phyloP scores from a whole-genome alignment of 2,797 vertebrate species.

The Galagoides demidoff region DNA sequence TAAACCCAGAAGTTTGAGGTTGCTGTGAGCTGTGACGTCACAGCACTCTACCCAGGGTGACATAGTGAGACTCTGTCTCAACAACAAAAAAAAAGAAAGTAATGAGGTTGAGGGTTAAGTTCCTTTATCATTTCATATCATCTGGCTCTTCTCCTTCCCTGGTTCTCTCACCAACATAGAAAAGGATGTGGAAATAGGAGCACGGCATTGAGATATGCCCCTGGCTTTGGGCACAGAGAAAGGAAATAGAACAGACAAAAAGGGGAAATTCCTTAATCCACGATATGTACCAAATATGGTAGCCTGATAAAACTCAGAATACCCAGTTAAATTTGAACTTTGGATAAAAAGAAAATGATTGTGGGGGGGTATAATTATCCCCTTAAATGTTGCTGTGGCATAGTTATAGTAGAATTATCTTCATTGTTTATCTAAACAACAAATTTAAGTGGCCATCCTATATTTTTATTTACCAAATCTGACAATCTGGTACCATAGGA shows the following conservation, averaged over 20 bases:
- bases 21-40: no score
- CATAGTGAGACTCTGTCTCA: no score
- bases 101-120: constrained; percentile 42
- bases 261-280: background rate
- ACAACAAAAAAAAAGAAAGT: no score
- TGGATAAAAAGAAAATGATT: background rate
- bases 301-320: constrained; percentile 38
- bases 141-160: background rate
- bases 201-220: background rate
- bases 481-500: background rate
- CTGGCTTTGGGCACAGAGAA: background rate
- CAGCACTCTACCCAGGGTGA: no score
- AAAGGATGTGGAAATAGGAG: background rate
- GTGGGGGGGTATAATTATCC: background rate
- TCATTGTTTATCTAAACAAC: background rate
- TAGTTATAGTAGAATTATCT: background rate
- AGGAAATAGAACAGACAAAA: background rate
- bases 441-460: background rate
- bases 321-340: background rate
- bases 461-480: constrained; percentile 3
- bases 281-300: background rate
- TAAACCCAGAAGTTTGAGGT: no score
- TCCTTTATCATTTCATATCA: background rate
- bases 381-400: background rate
- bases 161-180: background rate